Percentiles rank a stretch among this genome's conserved stretches.
These are phyloP conservation scores for Perithous albicinctus DNA, from an alignment of 2,888 invertebrate species.

Conservation along the genomic window DNA sequence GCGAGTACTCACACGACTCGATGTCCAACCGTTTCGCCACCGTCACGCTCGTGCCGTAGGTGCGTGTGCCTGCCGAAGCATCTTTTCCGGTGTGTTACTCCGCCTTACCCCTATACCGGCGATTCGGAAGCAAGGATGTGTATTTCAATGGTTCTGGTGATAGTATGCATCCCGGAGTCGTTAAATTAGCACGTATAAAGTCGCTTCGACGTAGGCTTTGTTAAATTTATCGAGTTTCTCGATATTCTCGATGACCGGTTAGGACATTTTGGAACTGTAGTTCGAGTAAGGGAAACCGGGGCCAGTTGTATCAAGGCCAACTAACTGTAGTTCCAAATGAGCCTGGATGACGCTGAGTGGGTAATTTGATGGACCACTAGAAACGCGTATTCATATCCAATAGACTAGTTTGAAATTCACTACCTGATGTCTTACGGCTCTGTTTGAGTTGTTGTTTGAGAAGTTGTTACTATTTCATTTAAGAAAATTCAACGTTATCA, in stretches of 20 bases:
- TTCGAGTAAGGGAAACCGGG: too few relatives aligned
- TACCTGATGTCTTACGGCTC: too few relatives aligned
- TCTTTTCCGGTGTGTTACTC: conserved; percentile 47
- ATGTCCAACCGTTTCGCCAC: conserved; percentile 63
- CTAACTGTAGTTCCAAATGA: too few relatives aligned
- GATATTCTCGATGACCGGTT: background rate
- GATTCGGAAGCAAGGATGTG: conserved; percentile 11
- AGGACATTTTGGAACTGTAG: background rate
- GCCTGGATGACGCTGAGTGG: too few relatives aligned
- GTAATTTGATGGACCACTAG: too few relatives aligned
- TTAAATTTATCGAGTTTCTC: conserved; percentile 10
- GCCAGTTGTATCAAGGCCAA: too few relatives aligned
- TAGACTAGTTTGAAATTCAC: too few relatives aligned
- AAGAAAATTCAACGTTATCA: too few relatives aligned
- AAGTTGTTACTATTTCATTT: too few relatives aligned
- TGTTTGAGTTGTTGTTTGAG: too few relatives aligned
- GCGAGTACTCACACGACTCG: conserved; percentile 72
- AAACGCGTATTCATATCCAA: too few relatives aligned
- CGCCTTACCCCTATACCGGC: conserved; percentile 14
- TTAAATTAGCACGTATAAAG: conserved; percentile 10
- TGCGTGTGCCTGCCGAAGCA: conserved; percentile 38
- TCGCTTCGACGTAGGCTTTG: background rate
- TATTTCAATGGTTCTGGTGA: background rate
- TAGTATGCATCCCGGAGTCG: background rate
- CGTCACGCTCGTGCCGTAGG: conserved; percentile 32